A percentile compares a stretch with the other conserved stretches of the same genome.
Conservation (phyloP, 2,113 vertebrate genomes). For the Pelodiscus sinensis region DNA sequence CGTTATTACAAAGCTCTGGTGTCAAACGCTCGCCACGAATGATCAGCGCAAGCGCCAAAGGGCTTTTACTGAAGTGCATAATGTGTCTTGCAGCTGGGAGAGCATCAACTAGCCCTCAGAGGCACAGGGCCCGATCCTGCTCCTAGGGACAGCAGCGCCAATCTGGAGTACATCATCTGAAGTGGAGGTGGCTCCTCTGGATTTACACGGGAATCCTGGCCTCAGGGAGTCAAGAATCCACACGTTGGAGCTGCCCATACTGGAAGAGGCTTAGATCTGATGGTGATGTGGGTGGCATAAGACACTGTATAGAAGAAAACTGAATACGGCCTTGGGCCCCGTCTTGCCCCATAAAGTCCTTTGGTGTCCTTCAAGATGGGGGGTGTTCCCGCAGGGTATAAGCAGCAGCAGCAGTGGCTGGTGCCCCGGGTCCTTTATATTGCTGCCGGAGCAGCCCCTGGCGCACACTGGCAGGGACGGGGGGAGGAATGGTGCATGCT, state of each 20-base stretch:
- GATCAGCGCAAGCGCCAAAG: constrained; percentile 58
- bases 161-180: neutral
- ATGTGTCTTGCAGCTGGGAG: neutral
- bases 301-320: neutral
- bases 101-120: neutral
- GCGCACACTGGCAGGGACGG: too few relatives aligned
- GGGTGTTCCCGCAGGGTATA: too few relatives aligned
- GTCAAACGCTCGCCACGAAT: constrained; percentile 36
- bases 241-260: neutral
- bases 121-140: neutral
- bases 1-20: constrained; percentile 61
- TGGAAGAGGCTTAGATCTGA: neutral
- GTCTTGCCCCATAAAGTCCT: neutral
- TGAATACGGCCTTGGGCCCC: neutral
- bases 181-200: neutral
- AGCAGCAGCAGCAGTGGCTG: too few relatives aligned
- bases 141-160: accelerated
- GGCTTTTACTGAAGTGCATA: constrained; percentile 6
- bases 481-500: too few relatives aligned
- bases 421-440: too few relatives aligned
- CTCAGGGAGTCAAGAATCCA: neutral
- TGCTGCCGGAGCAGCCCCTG: too few relatives aligned
- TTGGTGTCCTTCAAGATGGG: neutral
- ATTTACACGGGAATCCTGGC: neutral
- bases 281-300: neutral